Base-by-base conservation (phyloP, 2,113 vertebrate species). In the Salvelinus fontinalis region DNA sequence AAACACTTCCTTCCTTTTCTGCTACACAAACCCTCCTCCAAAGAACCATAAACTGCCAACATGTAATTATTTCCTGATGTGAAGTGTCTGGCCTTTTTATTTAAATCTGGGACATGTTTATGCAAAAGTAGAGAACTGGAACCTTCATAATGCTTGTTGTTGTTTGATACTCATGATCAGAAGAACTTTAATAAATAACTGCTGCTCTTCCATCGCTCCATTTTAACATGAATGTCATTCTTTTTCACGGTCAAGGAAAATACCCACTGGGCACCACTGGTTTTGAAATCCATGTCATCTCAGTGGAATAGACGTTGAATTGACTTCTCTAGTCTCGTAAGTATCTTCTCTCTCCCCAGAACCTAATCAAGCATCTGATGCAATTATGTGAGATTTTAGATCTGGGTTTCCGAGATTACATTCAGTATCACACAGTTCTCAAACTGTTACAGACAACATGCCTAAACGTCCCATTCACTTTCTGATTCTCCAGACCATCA, bases 1-100 rank as follows among this genome's bases (percentile, higher is more conserved):
- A 39, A 81, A 72, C 27, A 72, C 75, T 71, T 71, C 71, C 75
- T 74, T 84, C 74, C 78, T 67, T 66, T 75, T 44, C 80, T 79
- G 29, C 67, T 59, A 74, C 79, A 79, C 27, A 74, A 82, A 62
- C 18, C 59, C 59, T 90, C 89, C 86, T 90, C 88, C 87, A 91
- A 92, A 90, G 89, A 89, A 79, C 20, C 67, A 73, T 11, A 4
- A 73, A 85, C 81, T 84, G 86, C 84, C 90, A 88, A 88, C 79
- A 73, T n/a, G 22, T 3, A 2, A n/a, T 16, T 62, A 3, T 11
- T 87, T 76, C 39, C 69, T 81, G 79, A 79, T 82, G 82, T 79
- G 81, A 91, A 87, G 78, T 82, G 51, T 72, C 78, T 84, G 44
- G 44, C 70, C 77, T 85, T 87, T 54, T 81, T 80, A 80, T 85